phyloP scores from a whole-genome alignment of 1,140 invertebrate species.

The Teleogryllus occipitalis region DNA sequence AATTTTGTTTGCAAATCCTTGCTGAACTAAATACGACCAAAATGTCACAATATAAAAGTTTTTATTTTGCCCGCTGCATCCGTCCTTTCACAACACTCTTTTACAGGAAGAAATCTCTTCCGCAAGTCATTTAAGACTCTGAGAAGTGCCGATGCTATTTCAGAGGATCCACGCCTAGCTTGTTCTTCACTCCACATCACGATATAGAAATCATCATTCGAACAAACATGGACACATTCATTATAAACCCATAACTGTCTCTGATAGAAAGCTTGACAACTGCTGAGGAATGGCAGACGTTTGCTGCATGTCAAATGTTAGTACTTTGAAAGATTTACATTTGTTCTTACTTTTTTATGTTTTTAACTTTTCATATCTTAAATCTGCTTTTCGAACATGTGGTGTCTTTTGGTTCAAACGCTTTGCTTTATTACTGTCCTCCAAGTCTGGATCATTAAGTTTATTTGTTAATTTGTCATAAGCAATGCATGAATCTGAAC shows the following conservation, averaged over 20 bases:
- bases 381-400: too few relatives aligned
- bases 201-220: background rate
- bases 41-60: background rate
- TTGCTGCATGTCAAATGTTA: background rate
- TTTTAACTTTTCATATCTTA: too few relatives aligned
- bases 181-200: background rate
- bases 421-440: too few relatives aligned
- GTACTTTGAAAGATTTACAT: background rate
- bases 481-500: too few relatives aligned
- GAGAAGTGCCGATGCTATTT: background rate
- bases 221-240: conserved; percentile 4
- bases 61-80: background rate
- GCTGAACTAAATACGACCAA: background rate
- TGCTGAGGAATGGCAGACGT: background rate
- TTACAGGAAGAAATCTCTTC: background rate
- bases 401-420: too few relatives aligned
- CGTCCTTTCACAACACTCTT: background rate
- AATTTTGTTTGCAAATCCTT: background rate
- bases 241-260: background rate
- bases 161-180: background rate
- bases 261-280: background rate
- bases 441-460: too few relatives aligned
- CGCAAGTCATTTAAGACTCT: background rate
- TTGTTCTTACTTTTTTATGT: too few relatives aligned
- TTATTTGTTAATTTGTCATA: too few relatives aligned